These are phyloP conservation scores for Exocentrus adspersus DNA, from an alignment of 2,888 invertebrate species.

Conservation along the genomic window DNA sequence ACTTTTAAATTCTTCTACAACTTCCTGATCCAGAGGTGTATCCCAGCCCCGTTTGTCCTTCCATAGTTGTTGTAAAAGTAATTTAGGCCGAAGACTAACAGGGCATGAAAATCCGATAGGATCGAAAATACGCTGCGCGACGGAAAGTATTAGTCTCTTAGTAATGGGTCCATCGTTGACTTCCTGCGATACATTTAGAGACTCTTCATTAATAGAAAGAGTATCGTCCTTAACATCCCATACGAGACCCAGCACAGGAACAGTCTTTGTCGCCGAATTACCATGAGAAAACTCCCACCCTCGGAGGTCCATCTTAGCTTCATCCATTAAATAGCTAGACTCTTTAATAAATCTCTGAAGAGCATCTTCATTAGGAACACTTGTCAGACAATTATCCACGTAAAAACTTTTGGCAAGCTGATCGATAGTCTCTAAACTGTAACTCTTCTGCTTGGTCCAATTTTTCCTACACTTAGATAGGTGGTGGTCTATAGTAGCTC, in stretches of 20 bases:
- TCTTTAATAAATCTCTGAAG: conserved; percentile 22
- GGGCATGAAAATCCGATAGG: conserved; percentile 31
- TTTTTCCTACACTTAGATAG: conserved; percentile 5
- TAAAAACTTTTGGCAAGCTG: conserved; percentile 19
- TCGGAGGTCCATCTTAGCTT: conserved; percentile 29
- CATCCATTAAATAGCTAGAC: conserved; percentile 12
- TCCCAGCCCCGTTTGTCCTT: conserved; percentile 25
- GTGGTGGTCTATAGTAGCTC: no score
- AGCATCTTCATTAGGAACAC: conserved; percentile 9
- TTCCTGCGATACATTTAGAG: conserved; percentile 1
- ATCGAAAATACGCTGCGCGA: conserved; percentile 17
- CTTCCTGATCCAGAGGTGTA: conserved; percentile 18
- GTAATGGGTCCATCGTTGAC: conserved; percentile 6
- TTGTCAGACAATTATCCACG: conserved; percentile 24
- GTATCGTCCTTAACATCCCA: conserved; percentile 28
- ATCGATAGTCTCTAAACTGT: conserved; percentile 1
- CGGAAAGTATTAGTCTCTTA: conserved; percentile 16
- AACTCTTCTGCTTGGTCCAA: conserved; percentile 5
- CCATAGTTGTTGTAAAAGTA: conserved; percentile 31
- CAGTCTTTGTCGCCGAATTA: no score
- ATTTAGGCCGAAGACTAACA: conserved; percentile 25
- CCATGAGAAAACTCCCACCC: conserved; percentile 35
- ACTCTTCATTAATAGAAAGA: conserved; percentile 19
- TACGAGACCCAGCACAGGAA: conserved; percentile 28
- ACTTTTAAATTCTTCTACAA: no score